Base-by-base conservation (phyloP, 23 tunicate genomes). In the Trididemnum clinides region DNA sequence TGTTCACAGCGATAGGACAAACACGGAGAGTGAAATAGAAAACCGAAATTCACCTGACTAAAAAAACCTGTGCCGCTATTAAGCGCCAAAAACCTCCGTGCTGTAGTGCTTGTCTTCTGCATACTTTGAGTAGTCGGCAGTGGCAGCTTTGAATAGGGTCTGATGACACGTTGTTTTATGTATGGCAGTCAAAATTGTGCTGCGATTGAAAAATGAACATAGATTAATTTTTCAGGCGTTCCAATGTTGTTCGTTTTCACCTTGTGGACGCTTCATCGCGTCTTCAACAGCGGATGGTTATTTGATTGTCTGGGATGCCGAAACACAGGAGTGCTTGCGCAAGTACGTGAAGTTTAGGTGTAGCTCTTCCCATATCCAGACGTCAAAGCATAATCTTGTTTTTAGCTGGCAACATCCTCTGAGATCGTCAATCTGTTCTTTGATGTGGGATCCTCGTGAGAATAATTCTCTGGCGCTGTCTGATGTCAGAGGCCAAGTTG, bases 251-350 rank as follows among this genome's bases (percentile, higher is more conserved):
- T 18, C 74, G 18, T 94, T 88, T 79, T 94, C 98, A 6, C 88
- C 80, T 33, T 94, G 98, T 85, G 98, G 98, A 15, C 44, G 98
- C 20, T 94, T 94, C 39, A 54, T 94, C 1, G 98, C 98, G 33
- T 90, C 81, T 20, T 81, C 77, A 2, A 44, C 98, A 23, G 77
- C 30, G 15, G 90, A 89, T 77, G 98, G 98, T 2, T 81, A 81
- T 84, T 54, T 94, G 20, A 82, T 86, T 2, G 80, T 94, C 1
- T 94, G 93, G 93, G 98, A 94, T 77, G 88, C 86, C 5, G 98
- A 94, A 58, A 94, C 93, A n/a, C 88, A 85, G 75, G 89, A 85
- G 2, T 64, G 78, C 57, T 36, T 89, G 32, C 58, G 84, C 51
- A 85, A 57, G 94, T 94, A 30, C 76, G 92, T 86, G 23, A 19